phyloP scores from a whole-genome alignment of 2,888 invertebrate species.

The Callinectes sapidus region DNA sequence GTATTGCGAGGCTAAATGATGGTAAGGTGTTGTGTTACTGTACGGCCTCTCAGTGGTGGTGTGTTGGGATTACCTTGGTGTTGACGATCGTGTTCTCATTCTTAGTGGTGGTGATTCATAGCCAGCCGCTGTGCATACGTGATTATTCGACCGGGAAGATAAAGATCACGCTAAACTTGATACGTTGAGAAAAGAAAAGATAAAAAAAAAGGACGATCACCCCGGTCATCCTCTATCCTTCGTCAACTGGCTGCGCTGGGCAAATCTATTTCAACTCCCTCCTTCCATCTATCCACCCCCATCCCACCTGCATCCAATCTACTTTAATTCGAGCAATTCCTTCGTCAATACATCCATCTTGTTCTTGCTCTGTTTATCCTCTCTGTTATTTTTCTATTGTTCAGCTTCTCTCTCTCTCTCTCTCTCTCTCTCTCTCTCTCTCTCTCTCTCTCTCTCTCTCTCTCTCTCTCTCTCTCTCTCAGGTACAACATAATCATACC shows the following conservation, averaged over 20 bases:
- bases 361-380: conserved; percentile 15
- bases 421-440: conserved; percentile 2
- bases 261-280: conserved; percentile 20
- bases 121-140: not conserved
- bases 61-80: not conserved
- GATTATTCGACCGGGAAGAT: not conserved
- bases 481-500: not conserved
- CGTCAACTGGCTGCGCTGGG: not conserved
- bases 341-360: conserved; percentile 17
- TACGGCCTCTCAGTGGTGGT: not conserved
- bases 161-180: not conserved
- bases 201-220: not conserved
- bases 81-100: not conserved
- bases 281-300: conserved; percentile 18
- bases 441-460: conserved; percentile 27
- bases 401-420: conserved; percentile 34
- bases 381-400: conserved; percentile 26
- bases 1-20: not conserved
- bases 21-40: not conserved
- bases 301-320: conserved; percentile 42
- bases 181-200: not conserved
- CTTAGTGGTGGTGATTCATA: not conserved
- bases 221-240: conserved; percentile 7
- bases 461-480: conserved; percentile 11
- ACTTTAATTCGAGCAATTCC: conserved; percentile 29